phyloP scores from a whole-genome alignment of 2,113 vertebrate genomes.

The Clarias macrocephalus region DNA sequence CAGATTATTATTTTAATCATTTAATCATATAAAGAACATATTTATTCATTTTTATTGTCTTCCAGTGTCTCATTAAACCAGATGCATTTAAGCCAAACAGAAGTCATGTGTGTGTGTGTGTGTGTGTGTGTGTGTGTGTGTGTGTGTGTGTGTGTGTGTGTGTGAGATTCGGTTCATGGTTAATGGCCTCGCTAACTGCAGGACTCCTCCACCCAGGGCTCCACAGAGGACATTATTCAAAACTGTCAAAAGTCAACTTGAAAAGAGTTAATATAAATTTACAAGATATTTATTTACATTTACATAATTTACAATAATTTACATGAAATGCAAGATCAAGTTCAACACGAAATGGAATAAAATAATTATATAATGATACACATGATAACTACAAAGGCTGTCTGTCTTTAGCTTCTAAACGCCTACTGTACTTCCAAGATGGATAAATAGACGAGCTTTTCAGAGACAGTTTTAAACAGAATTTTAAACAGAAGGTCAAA shows the following conservation, averaged over 20 bases:
- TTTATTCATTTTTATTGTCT: not conserved
- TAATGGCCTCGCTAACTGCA: slow-evolving; percentile 11
- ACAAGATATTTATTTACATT: not conserved
- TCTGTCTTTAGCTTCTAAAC: not conserved
- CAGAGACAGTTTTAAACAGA: no score
- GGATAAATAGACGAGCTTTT: no score
- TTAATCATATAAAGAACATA: no score
- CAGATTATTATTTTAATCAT: not conserved
- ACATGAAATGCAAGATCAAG: no score
- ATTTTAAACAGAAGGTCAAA: not conserved
- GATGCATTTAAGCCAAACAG: not conserved
- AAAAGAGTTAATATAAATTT: not conserved
- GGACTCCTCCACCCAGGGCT: slow-evolving; percentile 30
- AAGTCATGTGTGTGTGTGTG: not conserved
- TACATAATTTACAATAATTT: no score
- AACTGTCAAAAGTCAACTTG: slow-evolving; percentile 45
- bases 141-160: slow-evolving; percentile 7
- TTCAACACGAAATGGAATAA: not conserved
- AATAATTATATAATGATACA: not conserved
- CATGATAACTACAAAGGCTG: not conserved
- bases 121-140: slow-evolving; percentile 21
- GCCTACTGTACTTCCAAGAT: not conserved
- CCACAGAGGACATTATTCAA: slow-evolving; percentile 37
- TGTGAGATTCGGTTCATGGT: not conserved
- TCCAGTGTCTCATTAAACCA: not conserved